These are phyloP conservation scores for pig (Sus scrofa) DNA, from an alignment of 2,113 vertebrate genomes.

Conservation along the genomic window T2T-Sscrofa CM000813.6:154966001-154966500, in stretches of 20 bases:
- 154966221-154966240: neutral
- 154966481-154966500: neutral
- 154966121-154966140: slow-evolving; percentile 2
- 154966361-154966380: neutral
- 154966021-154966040: slow-evolving; percentile 13
- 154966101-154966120: neutral
- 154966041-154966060: slow-evolving; percentile 71
- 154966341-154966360: rapidly evolving
- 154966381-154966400: rapidly evolving
- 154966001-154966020: slow-evolving; percentile 59
- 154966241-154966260: slow-evolving; percentile 25
- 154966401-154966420: neutral
- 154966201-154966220: neutral
- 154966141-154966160: neutral
- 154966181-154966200: neutral
- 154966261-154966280: neutral
- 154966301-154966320: neutral
- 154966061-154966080: neutral
- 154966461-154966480: neutral
- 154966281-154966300: neutral
- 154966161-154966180: neutral
- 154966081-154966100: neutral
- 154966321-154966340: neutral
- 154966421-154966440: neutral
- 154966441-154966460: neutral